Conservation (phyloP, 37 sponge, comb jelly and placozoan species). For the Tethya wilhelma region DNA sequence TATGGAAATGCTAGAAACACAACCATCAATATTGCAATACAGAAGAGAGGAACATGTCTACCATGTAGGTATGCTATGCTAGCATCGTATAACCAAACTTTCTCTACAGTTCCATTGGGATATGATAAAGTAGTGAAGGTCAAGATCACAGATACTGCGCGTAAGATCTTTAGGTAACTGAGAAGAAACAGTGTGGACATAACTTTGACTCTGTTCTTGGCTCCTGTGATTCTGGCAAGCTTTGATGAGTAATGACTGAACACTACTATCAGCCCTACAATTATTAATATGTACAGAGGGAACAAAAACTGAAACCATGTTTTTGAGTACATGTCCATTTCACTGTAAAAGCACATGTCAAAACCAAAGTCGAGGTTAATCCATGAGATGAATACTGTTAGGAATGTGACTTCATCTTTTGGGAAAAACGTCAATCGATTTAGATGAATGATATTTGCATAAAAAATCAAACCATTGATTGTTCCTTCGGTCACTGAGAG, state of each 20-base stretch:
- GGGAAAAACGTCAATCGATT: conserved; percentile 5
- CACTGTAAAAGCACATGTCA: conserved; percentile 11
- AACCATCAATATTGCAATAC: background rate
- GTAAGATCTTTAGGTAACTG: conserved; percentile 4
- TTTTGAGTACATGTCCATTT: conserved; percentile 3
- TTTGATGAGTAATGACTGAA: background rate
- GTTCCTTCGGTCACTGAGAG: conserved; percentile 13
- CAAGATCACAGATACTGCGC: background rate
- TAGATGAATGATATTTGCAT: conserved; percentile 2
- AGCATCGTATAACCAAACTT: conserved; percentile 16
- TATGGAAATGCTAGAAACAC: conserved; percentile 6
- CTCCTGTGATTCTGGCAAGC: background rate
- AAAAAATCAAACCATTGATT: conserved; percentile 28
- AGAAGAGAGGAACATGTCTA: conserved; percentile 1
- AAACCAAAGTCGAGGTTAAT: conserved; percentile 23
- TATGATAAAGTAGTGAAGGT: background rate
- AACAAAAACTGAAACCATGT: conserved; percentile 33
- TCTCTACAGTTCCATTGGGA: background rate
- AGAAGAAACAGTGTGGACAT: conserved; percentile 17
- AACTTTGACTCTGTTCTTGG: conserved; percentile 7
- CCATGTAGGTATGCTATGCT: background rate
- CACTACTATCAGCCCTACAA: background rate
- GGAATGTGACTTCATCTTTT: background rate
- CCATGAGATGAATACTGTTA: conserved; percentile 12
- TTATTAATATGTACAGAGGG: background rate